phyloP scores from a whole-genome alignment of 2,888 invertebrate genomes.

The Ptycholaimellus sp. region DNA sequence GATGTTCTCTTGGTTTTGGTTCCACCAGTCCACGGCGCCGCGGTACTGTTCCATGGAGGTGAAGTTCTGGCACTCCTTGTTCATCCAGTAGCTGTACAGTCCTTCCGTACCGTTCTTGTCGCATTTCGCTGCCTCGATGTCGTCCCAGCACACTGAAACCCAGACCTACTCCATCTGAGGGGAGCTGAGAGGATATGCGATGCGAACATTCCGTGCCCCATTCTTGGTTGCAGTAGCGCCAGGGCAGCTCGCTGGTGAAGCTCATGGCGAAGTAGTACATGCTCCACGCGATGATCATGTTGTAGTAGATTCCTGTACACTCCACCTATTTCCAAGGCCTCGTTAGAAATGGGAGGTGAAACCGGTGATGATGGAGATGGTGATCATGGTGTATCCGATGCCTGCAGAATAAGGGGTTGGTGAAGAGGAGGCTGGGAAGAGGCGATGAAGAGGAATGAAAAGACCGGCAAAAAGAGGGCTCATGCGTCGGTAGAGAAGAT shows the following conservation, averaged over 20 bases:
- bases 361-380: constrained; percentile 31
- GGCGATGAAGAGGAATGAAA: background rate
- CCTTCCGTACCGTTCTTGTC: too few relatives aligned
- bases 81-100: too few relatives aligned
- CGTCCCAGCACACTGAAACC: too few relatives aligned
- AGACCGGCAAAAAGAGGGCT: background rate
- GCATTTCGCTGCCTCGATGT: too few relatives aligned
- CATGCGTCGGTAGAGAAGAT: background rate
- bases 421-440: background rate
- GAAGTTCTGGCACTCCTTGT: too few relatives aligned
- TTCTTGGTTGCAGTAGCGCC: constrained; percentile 29
- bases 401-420: constrained; percentile 12
- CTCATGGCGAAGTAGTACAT: constrained; percentile 28
- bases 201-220: constrained; percentile 25
- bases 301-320: constrained; percentile 32
- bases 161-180: too few relatives aligned
- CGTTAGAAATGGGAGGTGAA: too few relatives aligned
- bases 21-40: too few relatives aligned
- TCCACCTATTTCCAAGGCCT: too few relatives aligned
- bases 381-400: constrained; percentile 32
- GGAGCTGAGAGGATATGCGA: too few relatives aligned
- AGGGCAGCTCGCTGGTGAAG: constrained; percentile 29
- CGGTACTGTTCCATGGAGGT: too few relatives aligned
- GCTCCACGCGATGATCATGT: constrained; percentile 33
- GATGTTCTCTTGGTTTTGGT: too few relatives aligned